Percentiles rank a stretch among this genome's conserved stretches.
Conservation (phyloP, 2,888 invertebrate species). For the Elaeidobius kamerunicus region DNA sequence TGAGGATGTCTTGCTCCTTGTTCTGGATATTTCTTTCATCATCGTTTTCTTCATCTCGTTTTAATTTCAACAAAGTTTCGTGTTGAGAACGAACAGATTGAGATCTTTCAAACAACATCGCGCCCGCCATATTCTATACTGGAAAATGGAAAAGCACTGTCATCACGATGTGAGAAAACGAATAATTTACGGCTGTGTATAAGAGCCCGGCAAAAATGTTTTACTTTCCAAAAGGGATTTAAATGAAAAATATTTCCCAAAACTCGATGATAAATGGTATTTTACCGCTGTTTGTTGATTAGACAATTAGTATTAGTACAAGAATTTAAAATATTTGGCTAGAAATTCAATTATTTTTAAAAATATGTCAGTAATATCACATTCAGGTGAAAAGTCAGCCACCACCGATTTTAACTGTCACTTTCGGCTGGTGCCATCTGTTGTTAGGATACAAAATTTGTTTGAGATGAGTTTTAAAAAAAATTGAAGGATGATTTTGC, state of each 20-base stretch:
- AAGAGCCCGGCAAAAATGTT: no score
- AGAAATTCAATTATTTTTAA: background rate
- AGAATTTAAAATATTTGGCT: no score
- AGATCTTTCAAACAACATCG: slow-evolving; percentile 84
- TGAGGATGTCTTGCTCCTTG: slow-evolving; percentile 92
- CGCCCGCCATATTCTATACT: slow-evolving; percentile 71
- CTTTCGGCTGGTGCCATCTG: background rate
- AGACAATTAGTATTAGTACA: no score
- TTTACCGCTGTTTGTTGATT: no score
- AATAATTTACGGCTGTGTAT: background rate
- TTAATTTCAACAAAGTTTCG: slow-evolving; percentile 75
- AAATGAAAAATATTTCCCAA: no score
- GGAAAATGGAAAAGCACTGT: slow-evolving; percentile 52
- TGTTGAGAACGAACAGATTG: slow-evolving; percentile 74
- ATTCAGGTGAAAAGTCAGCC: background rate
- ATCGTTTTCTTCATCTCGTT: slow-evolving; percentile 71
- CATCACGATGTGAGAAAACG: slow-evolving; percentile 39
- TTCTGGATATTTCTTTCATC: slow-evolving; percentile 88
- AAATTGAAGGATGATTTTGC: background rate
- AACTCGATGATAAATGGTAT: no score
- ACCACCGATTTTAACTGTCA: background rate
- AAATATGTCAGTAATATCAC: background rate
- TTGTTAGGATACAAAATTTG: background rate
- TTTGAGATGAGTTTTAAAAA: background rate
- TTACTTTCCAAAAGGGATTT: no score